phyloP scores from a whole-genome alignment of 2,113 vertebrate species.

The Urocitellus parryii region DNA sequence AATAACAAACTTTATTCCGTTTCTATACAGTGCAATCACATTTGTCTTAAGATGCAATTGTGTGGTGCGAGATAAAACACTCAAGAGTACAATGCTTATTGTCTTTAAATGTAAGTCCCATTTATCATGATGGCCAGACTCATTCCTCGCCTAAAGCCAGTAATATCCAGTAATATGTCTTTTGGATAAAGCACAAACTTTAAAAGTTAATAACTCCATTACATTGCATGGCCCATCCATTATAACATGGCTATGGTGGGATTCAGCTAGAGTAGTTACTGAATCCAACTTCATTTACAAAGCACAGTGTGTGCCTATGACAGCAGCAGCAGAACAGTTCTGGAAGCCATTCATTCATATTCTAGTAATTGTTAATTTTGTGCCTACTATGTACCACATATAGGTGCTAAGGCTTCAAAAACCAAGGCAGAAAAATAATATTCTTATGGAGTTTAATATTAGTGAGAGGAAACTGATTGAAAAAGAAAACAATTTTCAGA shows the following conservation, averaged over 20 bases:
- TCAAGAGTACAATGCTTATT: background rate
- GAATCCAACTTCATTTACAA: background rate
- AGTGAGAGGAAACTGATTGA: background rate
- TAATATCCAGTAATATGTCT: constrained; percentile 48
- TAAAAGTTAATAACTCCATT: constrained; percentile 30
- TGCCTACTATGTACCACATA: background rate
- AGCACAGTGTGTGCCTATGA: background rate
- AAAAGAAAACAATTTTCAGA: constrained; percentile 6
- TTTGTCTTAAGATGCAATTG: background rate
- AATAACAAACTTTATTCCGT: background rate
- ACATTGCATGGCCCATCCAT: background rate
- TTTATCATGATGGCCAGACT: constrained; percentile 22
- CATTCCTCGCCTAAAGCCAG: constrained; percentile 43
- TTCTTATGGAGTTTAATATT: background rate
- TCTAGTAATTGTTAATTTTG: background rate
- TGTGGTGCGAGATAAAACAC: constrained; percentile 26
- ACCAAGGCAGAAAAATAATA: background rate
- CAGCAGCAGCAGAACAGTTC: background rate
- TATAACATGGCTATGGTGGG: background rate
- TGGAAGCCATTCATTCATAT: background rate
- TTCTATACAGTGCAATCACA: background rate
- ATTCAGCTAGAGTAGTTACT: background rate
- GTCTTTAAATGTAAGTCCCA: constrained; percentile 34
- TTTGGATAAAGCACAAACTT: constrained; percentile 42
- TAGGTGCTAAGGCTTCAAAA: background rate